These are phyloP conservation scores for Drosophila prolongata DNA, from an alignment of 2,888 invertebrate species.

Conservation along the genomic window DNA sequence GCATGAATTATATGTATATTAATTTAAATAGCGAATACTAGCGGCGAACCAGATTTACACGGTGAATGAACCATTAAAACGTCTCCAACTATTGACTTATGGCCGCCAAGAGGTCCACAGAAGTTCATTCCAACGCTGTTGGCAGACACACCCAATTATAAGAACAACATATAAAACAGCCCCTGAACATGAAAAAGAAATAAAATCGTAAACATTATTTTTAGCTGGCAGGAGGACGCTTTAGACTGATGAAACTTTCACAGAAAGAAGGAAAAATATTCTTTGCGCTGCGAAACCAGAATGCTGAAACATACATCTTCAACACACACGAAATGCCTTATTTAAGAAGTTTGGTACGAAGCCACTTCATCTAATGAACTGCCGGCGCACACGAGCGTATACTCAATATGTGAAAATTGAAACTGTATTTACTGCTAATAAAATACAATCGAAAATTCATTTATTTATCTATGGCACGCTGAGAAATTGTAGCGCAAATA, in stretches of 20 bases:
- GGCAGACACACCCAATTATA: conserved; percentile 64
- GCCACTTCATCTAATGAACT: conserved; percentile 33
- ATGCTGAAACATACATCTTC: conserved; percentile 2
- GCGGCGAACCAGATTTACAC: conserved; percentile 37
- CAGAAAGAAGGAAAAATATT: conserved; percentile 7
- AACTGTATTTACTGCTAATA: conserved; percentile 67
- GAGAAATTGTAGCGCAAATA: conserved; percentile 64
- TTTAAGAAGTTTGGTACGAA: conserved; percentile 2
- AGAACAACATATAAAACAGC: conserved; percentile 21
- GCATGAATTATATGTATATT: conserved; percentile 31
- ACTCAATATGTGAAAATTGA: conserved; percentile 55
- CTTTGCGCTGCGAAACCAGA: background rate
- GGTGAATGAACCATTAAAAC: conserved; percentile 62
- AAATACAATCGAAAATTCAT: conserved; percentile 61
- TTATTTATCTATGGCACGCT: conserved; percentile 57
- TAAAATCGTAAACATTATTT: conserved; percentile 71
- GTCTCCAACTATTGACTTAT: conserved; percentile 77
- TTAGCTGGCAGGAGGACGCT: conserved; percentile 45
- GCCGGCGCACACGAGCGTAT: conserved; percentile 10
- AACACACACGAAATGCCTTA: background rate
- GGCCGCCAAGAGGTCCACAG: conserved; percentile 49
- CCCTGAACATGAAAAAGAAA: conserved; percentile 59
- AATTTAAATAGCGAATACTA: conserved; percentile 27
- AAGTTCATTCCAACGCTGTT: conserved; percentile 4
- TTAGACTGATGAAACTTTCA: conserved; percentile 26